Evolutionary conservation across 2,888 invertebrate genomes (phyloP).

Genomic region (Drosophila recens): DNA sequence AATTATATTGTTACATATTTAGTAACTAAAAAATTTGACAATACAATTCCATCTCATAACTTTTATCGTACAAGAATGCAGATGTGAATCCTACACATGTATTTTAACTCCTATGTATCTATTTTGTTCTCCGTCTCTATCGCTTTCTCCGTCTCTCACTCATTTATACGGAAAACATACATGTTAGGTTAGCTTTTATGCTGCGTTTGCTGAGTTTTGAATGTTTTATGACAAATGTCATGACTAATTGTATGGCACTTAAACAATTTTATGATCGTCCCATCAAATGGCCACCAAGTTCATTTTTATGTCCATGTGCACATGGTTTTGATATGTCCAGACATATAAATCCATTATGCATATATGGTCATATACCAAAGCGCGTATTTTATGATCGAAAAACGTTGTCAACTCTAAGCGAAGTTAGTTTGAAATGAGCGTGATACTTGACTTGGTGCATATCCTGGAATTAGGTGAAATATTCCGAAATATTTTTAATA

Average conservation of each 20-base stretch:
- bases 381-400: slow-evolving; percentile 16
- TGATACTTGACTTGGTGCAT: background rate
- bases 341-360: slow-evolving; percentile 26
- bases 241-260: slow-evolving; percentile 76
- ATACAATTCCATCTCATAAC: background rate
- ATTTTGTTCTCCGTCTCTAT: too few relatives aligned
- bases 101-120: background rate
- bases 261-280: slow-evolving; percentile 59
- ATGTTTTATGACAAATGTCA: slow-evolving; percentile 68
- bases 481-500: too few relatives aligned
- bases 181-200: slow-evolving; percentile 43
- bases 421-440: too few relatives aligned
- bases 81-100: background rate
- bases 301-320: slow-evolving; percentile 16
- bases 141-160: too few relatives aligned
- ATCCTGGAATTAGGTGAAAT: background rate
- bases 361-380: slow-evolving; percentile 9
- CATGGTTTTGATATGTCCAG: slow-evolving; percentile 18
- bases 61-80: slow-evolving; percentile 15
- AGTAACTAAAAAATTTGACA: too few relatives aligned
- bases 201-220: slow-evolving; percentile 20
- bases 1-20: too few relatives aligned
- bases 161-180: background rate
- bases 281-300: slow-evolving; percentile 41
- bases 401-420: slow-evolving; percentile 20